Conservation (phyloP, 2,797 vertebrate genomes). For the Coracias cyanogaster region DNA sequence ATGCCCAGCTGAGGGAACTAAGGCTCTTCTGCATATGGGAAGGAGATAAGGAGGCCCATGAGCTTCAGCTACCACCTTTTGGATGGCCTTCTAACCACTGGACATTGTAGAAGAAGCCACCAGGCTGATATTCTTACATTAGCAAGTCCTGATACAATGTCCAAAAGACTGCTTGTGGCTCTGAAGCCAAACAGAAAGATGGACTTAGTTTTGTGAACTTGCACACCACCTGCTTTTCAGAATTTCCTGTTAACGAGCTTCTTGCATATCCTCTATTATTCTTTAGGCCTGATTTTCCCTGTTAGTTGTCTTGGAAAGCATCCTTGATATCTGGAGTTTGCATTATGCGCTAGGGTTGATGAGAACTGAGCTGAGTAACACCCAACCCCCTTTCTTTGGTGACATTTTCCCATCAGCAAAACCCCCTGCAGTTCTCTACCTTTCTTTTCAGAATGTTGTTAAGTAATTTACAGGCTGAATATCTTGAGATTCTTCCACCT, state of each 20-base stretch:
- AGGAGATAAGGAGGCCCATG: not conserved
- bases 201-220: not conserved
- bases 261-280: not conserved
- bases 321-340: not conserved
- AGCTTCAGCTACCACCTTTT: not conserved
- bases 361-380: not conserved
- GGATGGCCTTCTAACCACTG: not conserved
- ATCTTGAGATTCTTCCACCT: constrained; percentile 10
- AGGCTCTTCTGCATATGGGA: not conserved
- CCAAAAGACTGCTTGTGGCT: not conserved
- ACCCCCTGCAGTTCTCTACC: not conserved
- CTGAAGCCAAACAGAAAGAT: not conserved
- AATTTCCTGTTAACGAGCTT: not conserved
- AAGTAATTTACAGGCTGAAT: not conserved
- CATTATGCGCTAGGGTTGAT: not conserved
- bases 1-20: not conserved
- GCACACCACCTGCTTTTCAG: not conserved
- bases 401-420: not conserved
- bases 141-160: accelerated
- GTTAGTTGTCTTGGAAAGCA: not conserved
- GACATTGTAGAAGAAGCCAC: not conserved
- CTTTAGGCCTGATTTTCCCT: not conserved
- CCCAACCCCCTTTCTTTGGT: not conserved
- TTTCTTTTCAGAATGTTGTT: not conserved
- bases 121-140: not conserved